A percentile compares a stretch with the other conserved stretches of the same genome.
These are phyloP conservation scores for Vanessa cardui DNA, from an alignment of 2,888 invertebrate species.

Conservation along the genomic window DNA sequence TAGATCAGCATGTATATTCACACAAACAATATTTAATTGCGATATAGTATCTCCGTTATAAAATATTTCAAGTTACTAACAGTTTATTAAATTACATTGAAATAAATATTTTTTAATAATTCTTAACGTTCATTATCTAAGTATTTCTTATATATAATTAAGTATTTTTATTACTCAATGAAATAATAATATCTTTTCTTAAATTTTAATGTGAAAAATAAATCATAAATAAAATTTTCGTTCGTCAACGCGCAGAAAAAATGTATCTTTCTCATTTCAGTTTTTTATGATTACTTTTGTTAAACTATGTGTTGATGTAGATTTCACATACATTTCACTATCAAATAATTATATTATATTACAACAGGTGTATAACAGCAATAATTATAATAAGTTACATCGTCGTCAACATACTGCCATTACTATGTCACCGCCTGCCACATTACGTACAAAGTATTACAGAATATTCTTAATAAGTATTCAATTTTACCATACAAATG, in stretches of 20 bases:
- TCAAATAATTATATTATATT: neutral
- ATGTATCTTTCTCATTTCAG: neutral
- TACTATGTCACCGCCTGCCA: conserved; percentile 26
- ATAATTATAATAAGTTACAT: conserved; percentile 13
- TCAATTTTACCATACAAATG: neutral
- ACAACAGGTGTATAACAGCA: conserved; percentile 8
- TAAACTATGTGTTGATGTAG: neutral
- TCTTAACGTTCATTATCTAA: no score
- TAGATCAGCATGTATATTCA: neutral
- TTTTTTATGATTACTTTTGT: neutral
- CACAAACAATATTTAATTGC: no score
- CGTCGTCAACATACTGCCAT: conserved; percentile 24
- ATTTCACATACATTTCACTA: neutral
- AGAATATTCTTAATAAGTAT: neutral
- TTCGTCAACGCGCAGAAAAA: no score
- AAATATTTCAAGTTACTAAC: no score
- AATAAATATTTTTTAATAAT: no score
- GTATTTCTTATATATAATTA: no score
- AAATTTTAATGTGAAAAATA: neutral
- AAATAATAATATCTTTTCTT: conserved; percentile 1
- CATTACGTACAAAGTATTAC: conserved; percentile 27
- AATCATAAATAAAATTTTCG: no score
- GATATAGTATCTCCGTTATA: no score
- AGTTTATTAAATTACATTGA: no score
- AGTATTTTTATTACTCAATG: neutral